phyloP scores from a whole-genome alignment of 2,797 vertebrate genomes.

The Myripristis jacobus region DNA sequence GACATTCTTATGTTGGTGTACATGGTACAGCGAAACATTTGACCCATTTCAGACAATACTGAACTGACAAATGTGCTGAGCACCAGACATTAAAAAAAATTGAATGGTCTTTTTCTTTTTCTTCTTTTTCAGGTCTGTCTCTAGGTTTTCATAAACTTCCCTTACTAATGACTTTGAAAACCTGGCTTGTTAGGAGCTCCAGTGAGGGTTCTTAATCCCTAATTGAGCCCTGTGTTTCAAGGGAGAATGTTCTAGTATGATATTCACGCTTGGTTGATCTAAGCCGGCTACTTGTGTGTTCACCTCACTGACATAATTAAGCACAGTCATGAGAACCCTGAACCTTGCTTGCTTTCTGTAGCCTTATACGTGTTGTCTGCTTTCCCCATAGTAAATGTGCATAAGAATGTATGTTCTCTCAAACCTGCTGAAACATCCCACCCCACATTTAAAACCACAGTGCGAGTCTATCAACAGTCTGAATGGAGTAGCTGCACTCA shows the following conservation, averaged over 20 bases:
- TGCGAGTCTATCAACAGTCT: constrained; percentile 47
- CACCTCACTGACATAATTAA: constrained; percentile 64
- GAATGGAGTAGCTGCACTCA: constrained; percentile 60
- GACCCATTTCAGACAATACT: constrained; percentile 7
- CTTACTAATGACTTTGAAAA: constrained; percentile 58
- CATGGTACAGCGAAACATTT: constrained; percentile 23
- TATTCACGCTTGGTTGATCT: constrained; percentile 74
- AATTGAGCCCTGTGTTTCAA: constrained; percentile 67
- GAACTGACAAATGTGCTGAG: constrained; percentile 33
- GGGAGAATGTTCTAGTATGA: constrained; percentile 59
- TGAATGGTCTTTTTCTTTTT: constrained; percentile 19
- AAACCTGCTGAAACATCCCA: background rate
- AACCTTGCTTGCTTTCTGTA: constrained; percentile 18
- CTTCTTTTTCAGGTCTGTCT: constrained; percentile 29
- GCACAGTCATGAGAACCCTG: constrained; percentile 56
- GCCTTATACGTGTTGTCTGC: background rate
- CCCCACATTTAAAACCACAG: constrained; percentile 12
- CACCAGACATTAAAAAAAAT: constrained; percentile 50
- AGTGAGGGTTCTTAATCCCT: constrained; percentile 67
- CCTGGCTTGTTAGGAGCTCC: constrained; percentile 50
- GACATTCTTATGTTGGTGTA: background rate
- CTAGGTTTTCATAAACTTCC: constrained; percentile 36
- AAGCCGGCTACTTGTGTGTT: constrained; percentile 63
- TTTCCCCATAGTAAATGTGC: constrained; percentile 4
- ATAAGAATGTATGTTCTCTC: constrained; percentile 13